Base-by-base conservation (phyloP, 2,888 invertebrate genomes). In the Acholoe squamosa region DNA sequence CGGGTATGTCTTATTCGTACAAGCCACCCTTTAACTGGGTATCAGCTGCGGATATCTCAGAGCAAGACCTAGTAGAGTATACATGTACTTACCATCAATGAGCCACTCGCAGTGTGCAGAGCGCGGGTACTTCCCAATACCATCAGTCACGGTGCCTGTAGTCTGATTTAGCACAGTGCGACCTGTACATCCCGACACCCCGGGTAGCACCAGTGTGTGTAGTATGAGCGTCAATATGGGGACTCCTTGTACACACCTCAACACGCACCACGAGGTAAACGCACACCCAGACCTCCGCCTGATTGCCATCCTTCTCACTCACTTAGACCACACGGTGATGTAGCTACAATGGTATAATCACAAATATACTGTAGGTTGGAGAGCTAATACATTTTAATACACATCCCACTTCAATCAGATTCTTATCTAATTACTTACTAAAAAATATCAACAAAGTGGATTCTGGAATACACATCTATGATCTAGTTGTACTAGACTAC, bases 21-120 rank as follows among this genome's bases (percentile, higher is more conserved):
- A n/a, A n/a, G n/a, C n/a, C n/a, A n/a, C n/a, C n/a, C n/a, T n/a
- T n/a, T n/a, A n/a, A n/a, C n/a, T n/a, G n/a, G n/a, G n/a, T n/a
- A n/a, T n/a, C n/a, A n/a, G n/a, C n/a, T n/a, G n/a, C n/a, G n/a
- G n/a, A n/a, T n/a, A n/a, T n/a, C n/a, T n/a, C 43, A 43, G 43
- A 43, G 43, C 10, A 43, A 43, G 10, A 43, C 43, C 3, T 10
- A 43, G n/a, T n/a, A 43, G 3, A 43, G 43, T 7, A 43, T 61
- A 12, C 1, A 3, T 10, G 22, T 10, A 92, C 94, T 93, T 95
- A 96, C 99, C 98, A 96, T 98, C 98, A 94, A 99, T 98, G 90
- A 99, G 97, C 99, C 99, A 99, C 97, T 99, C 98, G 96, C 99
- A 99, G 95, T 98, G 98, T 86, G 98, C 98, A 95, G 98, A 98